These are phyloP conservation scores for Rotaria magnacalcarata DNA, from an alignment of 2,888 invertebrate genomes.

Conservation along the genomic window DNA sequence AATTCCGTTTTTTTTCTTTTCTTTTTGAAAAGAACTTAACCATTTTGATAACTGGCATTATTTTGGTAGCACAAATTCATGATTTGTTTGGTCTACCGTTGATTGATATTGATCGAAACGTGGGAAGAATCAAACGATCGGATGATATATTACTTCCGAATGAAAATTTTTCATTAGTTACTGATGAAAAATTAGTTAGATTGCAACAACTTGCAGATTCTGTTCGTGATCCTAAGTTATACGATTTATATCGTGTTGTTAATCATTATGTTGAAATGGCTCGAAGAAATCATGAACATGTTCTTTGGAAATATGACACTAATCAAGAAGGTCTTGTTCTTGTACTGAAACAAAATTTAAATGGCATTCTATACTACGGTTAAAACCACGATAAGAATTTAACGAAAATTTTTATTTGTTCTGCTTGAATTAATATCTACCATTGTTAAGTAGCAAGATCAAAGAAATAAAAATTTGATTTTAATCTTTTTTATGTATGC, in stretches of 20 bases:
- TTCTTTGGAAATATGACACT: slow-evolving; percentile 13
- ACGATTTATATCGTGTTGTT: not conserved
- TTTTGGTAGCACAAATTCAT: not conserved
- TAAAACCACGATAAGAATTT: not conserved
- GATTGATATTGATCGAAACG: not conserved
- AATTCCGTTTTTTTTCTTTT: not conserved
- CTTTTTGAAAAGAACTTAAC: not conserved
- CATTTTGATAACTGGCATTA: not conserved
- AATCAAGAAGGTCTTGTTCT: not conserved
- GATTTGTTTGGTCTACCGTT: not conserved
- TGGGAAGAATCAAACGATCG: not conserved
- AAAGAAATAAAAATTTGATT: not conserved
- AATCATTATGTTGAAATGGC: not conserved
- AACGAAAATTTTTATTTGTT: not conserved
- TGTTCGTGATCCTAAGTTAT: not conserved
- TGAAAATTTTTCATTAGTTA: not conserved
- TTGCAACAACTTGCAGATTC: not conserved
- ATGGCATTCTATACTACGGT: slow-evolving; percentile 26
- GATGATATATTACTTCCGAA: not conserved
- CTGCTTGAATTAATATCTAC: not conserved
- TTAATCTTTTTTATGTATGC: not conserved
- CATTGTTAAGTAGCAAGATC: not conserved
- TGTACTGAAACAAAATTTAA: slow-evolving; percentile 1
- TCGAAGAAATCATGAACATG: slow-evolving; percentile 1
- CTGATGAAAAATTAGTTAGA: not conserved